Conservation (phyloP, 2,797 vertebrate species). For the Sphenodon punctatus region DNA sequence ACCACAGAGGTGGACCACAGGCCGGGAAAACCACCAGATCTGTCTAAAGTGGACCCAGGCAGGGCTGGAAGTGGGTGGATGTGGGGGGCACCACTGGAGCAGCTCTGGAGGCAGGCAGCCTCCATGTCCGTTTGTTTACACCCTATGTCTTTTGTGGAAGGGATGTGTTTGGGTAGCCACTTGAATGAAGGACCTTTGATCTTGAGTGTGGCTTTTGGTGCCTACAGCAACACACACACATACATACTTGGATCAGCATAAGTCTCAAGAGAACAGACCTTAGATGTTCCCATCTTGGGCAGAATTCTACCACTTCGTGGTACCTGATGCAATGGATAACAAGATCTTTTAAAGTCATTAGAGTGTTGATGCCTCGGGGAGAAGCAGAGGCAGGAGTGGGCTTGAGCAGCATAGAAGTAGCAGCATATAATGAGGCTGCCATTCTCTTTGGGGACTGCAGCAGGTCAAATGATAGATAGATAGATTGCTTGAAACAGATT, state of each 20-base stretch:
- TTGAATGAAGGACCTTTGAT: too few relatives aligned
- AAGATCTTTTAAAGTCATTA: constrained; percentile 19
- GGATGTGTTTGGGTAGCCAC: too few relatives aligned
- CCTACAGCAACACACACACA: background rate
- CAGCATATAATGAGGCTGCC: background rate
- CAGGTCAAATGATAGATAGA: background rate
- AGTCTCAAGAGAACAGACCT: background rate
- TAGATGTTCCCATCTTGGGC: accelerated
- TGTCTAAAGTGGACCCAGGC: too few relatives aligned
- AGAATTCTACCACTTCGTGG: constrained; percentile 21
- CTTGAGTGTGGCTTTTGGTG: background rate
- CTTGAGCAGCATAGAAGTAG: background rate
- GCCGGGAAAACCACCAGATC: too few relatives aligned
- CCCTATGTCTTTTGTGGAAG: too few relatives aligned
- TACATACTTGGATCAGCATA: background rate
- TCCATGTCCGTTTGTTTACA: too few relatives aligned
- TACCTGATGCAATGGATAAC: background rate
- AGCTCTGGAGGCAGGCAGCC: too few relatives aligned
- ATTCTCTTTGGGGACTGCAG: background rate
- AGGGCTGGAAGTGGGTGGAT: too few relatives aligned
- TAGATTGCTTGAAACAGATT: constrained; percentile 20
- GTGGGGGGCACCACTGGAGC: too few relatives aligned
- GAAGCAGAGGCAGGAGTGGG: background rate
- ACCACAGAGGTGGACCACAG: too few relatives aligned
- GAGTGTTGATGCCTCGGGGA: constrained; percentile 21